Evolutionary conservation across 2,888 invertebrate genomes (phyloP).

Genomic region (Acrobasis suavella): DNA sequence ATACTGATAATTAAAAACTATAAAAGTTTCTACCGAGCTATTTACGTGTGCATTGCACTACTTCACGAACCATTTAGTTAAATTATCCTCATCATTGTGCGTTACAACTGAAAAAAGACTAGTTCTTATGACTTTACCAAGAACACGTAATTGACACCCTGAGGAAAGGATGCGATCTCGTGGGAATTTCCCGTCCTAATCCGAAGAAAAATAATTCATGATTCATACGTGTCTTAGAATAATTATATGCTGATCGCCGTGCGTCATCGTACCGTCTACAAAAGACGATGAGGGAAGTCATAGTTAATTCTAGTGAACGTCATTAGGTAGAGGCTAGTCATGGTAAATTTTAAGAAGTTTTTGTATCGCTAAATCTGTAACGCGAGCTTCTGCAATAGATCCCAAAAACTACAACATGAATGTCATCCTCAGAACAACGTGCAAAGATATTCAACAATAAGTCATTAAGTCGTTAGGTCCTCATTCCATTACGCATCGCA

Average conservation of each 20-base stretch:
- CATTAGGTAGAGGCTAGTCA: too few relatives aligned
- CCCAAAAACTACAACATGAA: too few relatives aligned
- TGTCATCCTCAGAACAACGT: too few relatives aligned
- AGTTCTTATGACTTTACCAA: conserved; percentile 3
- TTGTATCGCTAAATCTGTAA: too few relatives aligned
- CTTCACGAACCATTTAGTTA: neutral
- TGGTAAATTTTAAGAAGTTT: too few relatives aligned
- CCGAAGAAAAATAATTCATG: conserved; percentile 8
- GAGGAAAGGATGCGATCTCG: conserved; percentile 42
- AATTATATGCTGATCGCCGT: conserved; percentile 16
- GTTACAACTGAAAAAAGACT: neutral
- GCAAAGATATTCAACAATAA: too few relatives aligned
- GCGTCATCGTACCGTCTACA: conserved; percentile 6
- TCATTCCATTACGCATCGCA: too few relatives aligned
- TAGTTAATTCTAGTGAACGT: too few relatives aligned
- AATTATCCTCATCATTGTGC: neutral
- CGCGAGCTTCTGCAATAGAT: too few relatives aligned
- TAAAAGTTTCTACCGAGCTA: neutral
- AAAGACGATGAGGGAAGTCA: too few relatives aligned
- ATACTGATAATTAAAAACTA: too few relatives aligned
- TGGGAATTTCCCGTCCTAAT: conserved; percentile 43
- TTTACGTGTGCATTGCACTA: neutral
- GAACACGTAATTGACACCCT: conserved; percentile 37
- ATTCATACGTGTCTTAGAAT: conserved; percentile 15
- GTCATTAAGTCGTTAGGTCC: too few relatives aligned